phyloP scores from a whole-genome alignment of 2,888 invertebrate species.

The Dascillus cervinus region DNA sequence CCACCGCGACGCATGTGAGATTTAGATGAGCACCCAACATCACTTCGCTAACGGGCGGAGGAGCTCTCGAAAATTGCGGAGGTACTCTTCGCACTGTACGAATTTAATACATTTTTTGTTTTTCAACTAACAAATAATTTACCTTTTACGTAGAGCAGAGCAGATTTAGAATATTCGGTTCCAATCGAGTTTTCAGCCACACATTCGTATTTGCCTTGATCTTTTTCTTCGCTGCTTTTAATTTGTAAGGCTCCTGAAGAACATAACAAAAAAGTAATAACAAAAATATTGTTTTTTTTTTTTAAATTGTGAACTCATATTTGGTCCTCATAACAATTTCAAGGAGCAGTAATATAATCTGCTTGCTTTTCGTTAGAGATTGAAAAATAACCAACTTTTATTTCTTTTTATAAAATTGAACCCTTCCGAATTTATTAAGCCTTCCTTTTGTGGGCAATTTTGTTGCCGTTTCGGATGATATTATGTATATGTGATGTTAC shows the following conservation, averaged over 20 bases:
- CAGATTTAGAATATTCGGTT: slow-evolving; percentile 85
- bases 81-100: slow-evolving; percentile 84
- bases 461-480: too few relatives aligned
- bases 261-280: too few relatives aligned
- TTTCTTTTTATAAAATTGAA: too few relatives aligned
- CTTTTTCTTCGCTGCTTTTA: slow-evolving; percentile 79
- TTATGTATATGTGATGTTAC: too few relatives aligned
- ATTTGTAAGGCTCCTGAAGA: slow-evolving; percentile 83
- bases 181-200: slow-evolving; percentile 90
- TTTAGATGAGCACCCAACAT: slow-evolving; percentile 87
- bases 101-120: not conserved
- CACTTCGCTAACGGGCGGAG: slow-evolving; percentile 78
- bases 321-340: too few relatives aligned
- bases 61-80: slow-evolving; percentile 91
- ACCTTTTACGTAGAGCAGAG: slow-evolving; percentile 91
- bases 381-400: too few relatives aligned
- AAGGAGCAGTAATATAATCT: too few relatives aligned
- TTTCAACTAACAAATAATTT: slow-evolving; percentile 25
- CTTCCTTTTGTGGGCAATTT: too few relatives aligned
- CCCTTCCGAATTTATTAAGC: too few relatives aligned
- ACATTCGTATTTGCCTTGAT: slow-evolving; percentile 94
- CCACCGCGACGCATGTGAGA: slow-evolving; percentile 93
- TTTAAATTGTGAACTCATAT: too few relatives aligned
- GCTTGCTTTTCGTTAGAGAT: too few relatives aligned
- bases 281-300: too few relatives aligned